Evolutionary conservation across 1,140 invertebrate genomes (phyloP), one percentile per base, ranked within the genome.

Genomic region (Drepana arcuata): DNA sequence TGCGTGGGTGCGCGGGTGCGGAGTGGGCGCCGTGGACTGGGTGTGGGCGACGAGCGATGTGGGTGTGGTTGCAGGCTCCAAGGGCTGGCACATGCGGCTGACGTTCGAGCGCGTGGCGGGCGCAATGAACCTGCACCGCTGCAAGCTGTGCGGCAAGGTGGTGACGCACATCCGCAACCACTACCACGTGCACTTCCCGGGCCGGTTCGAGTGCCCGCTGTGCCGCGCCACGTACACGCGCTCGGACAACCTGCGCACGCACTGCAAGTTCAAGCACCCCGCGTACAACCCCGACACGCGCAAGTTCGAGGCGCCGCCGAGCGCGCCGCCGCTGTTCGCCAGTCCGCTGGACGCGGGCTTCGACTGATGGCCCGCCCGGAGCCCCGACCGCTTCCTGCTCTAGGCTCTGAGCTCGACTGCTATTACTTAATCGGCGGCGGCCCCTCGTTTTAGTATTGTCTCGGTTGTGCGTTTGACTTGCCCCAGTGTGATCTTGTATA

Each of bases 111-210:
- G 92, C 65, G 88, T 93, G 86, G 91, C 91, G 84, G 92, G 92
- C 84, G 90, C 90, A 86, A 91, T 91, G 81, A 93, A 93, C 87
- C 90, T 93, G 86, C 92, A 93, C 88, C 91, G 91, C 84, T 93
- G 92, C 88, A 93, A 93, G 88, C 88, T 93, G 84, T 94, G 92
- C 87, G 92, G 92, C 84, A 94, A 93, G 89, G 91, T 93, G 86
- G 92, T 93, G 85, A 93, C 92, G 78, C 92, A 94, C 88, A 93
- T 93, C 86, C 89, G 92, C 79, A 94, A 93, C 87, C 92, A 94
- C 87, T 93, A 93, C 87, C 92, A 93, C 86, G 92, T 93, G 83
- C 92, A 93, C 85, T 93, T 93, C 86, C 92, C 92, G 57, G 92
- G 92, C 71, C 90, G 91, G 71, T 93, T 93, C 87, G 91, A 93